Conservation (phyloP, 1,140 invertebrate species). For the Eubasilissa regina region DNA sequence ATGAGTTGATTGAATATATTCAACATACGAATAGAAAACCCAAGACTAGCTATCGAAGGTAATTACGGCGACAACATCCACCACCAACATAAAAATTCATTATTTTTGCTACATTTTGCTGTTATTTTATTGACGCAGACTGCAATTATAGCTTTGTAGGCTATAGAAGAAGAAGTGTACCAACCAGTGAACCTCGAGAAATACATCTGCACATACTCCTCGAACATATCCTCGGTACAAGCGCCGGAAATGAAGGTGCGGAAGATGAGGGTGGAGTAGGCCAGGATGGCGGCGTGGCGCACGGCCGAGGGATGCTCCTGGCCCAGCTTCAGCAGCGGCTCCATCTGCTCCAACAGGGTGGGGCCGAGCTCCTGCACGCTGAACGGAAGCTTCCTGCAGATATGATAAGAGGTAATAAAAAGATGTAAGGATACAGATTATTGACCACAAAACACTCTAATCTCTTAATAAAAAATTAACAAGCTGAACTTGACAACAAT, state of each 20-base stretch:
- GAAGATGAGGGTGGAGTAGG: conserved; percentile 80
- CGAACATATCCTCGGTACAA: conserved; percentile 77
- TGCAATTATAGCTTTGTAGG: no score
- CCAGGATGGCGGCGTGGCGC: conserved; percentile 78
- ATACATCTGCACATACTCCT: conserved; percentile 80
- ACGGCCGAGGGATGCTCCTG: conserved; percentile 69
- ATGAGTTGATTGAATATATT: no score
- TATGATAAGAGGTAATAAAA: neutral
- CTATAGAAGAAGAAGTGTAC: neutral
- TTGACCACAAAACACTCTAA: no score
- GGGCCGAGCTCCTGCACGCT: conserved; percentile 60
- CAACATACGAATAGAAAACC: no score
- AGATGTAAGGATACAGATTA: no score
- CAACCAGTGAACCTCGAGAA: conserved; percentile 76
- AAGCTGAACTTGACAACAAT: no score
- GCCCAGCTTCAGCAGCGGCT: conserved; percentile 71
- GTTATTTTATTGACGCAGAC: no score
- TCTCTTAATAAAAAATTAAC: no score
- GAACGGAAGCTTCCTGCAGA: conserved; percentile 27
- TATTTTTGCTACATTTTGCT: no score
- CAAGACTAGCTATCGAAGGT: no score
- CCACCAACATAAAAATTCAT: no score
- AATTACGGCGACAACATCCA: no score
- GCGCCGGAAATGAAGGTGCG: conserved; percentile 74
- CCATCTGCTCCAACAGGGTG: conserved; percentile 69